Evolutionary conservation across 1,140 invertebrate genomes (phyloP), one percentile per base, ranked within the genome.

Genomic region (Drosophila insularis): DNA sequence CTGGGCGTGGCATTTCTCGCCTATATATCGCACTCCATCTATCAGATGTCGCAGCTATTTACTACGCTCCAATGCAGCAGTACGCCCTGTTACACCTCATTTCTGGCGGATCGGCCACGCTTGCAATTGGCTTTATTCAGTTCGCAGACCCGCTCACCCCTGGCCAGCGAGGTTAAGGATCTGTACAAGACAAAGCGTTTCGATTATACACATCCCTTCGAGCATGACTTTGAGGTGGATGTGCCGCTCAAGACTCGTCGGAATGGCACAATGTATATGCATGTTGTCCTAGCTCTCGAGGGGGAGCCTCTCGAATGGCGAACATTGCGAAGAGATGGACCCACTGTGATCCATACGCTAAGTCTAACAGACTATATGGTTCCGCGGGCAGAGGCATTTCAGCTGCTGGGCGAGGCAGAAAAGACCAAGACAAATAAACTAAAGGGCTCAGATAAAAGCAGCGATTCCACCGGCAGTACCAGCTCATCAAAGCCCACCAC

Each of bases 181-280:
- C 61, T 93, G 31, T 89, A 92, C 67, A 82, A 85, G 13, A 70
- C 82, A 35, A 66, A 81, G 40, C 91, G 94, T 58, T 94, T 95
- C 81, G 91, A 95, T 86, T 95, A 95, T 64, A 67, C 39, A 27
- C 40, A 67, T 6, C 31, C 68, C 27, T 86, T 84, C 32, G 72
- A 76, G 46, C 95, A 94, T 63, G 93, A 93, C 82, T 81, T 96
- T 43, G 92, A 92, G 73, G 71, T 97, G 56, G 93, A 95, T 63
- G 91, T 97, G 65, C 96, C 96, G 17, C 80, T 87, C 1, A 94
- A 94, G 90, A 96, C 96, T 1, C 92, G 95, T 8, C 94, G 95
- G 46, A 98, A 97, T 94, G 96, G 96, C 19, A 95, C 95, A 6
- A 82, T 97, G 23, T 96, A 93, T 81, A 92, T 97, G 71, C 95